Evolutionary conservation across 2,113 vertebrate species (phyloP).

Genomic region (Amblyornis subalaris): DNA sequence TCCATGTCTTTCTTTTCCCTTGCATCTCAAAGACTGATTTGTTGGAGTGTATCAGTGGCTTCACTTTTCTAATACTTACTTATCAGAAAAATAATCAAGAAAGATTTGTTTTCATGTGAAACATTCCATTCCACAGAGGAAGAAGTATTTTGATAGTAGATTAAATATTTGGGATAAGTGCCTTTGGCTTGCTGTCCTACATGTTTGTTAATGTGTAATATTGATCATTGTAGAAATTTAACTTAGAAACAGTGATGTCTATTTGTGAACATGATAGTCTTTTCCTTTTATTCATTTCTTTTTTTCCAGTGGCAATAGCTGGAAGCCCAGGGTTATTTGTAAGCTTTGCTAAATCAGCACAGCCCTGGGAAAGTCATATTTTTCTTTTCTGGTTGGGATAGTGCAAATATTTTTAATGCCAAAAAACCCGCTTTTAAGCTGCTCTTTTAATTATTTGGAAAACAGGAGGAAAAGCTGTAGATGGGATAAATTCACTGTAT

Average conservation of each 20-base stretch:
- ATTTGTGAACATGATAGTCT: neutral
- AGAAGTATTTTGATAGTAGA: neutral
- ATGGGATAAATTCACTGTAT: neutral
- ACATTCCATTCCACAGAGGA: neutral
- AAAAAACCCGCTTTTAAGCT: neutral
- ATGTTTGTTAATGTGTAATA: neutral
- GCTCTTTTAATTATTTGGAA: constrained; percentile 45
- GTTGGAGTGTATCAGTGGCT: neutral
- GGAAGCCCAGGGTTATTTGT: neutral
- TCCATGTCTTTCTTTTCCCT: neutral
- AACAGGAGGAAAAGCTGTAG: constrained; percentile 6
- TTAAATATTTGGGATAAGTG: neutral
- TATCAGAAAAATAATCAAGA: neutral
- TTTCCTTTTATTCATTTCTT: neutral
- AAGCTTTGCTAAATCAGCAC: constrained; percentile 7
- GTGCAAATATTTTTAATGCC: neutral
- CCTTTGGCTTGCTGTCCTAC: accelerated
- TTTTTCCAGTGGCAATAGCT: neutral
- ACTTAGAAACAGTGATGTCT: accelerated
- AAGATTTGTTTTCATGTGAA: neutral
- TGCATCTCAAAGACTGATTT: neutral
- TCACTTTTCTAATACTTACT: neutral
- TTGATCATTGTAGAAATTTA: neutral
- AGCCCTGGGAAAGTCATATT: neutral
- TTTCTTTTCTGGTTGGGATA: constrained; percentile 7